Conservation (phyloP, 2,113 vertebrate genomes). For the Salminus brasiliensis region DNA sequence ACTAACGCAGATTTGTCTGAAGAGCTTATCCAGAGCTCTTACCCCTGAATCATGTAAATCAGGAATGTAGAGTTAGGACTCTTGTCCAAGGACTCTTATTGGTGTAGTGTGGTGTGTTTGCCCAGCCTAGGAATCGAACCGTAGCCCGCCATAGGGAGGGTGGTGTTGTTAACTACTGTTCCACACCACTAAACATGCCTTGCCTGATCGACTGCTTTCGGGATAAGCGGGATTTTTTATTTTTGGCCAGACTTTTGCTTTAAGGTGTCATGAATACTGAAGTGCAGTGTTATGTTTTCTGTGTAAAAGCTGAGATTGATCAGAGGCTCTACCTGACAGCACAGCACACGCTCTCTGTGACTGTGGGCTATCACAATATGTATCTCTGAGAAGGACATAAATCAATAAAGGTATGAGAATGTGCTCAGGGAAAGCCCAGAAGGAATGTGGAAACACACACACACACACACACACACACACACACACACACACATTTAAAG, state of each 20-base stretch:
- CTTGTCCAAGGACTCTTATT: too few relatives aligned
- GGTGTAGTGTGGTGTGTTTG: too few relatives aligned
- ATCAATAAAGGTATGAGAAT: slow-evolving; percentile 30
- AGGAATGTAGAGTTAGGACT: too few relatives aligned
- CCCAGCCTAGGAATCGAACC: too few relatives aligned
- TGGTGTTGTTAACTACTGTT: too few relatives aligned
- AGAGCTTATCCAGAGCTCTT: too few relatives aligned
- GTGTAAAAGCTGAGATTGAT: background rate
- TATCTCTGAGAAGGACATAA: slow-evolving; percentile 4
- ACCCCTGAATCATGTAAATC: too few relatives aligned
- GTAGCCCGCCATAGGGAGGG: too few relatives aligned
- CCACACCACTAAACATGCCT: background rate
- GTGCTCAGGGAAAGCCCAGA: slow-evolving; percentile 23
- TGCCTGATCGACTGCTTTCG: background rate
- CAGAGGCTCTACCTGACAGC: background rate
- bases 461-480: background rate
- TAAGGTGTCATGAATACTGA: background rate
- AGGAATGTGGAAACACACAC: background rate
- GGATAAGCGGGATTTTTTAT: background rate
- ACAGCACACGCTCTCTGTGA: background rate
- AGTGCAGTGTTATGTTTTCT: background rate
- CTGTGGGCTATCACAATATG: background rate
- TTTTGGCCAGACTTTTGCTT: background rate
- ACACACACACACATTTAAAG: background rate
- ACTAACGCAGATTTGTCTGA: too few relatives aligned